Evolutionary conservation across 2,797 vertebrate genomes (phyloP), one percentile per base, ranked within the genome.

Genomic region (Halcyon leucocephala): DNA sequence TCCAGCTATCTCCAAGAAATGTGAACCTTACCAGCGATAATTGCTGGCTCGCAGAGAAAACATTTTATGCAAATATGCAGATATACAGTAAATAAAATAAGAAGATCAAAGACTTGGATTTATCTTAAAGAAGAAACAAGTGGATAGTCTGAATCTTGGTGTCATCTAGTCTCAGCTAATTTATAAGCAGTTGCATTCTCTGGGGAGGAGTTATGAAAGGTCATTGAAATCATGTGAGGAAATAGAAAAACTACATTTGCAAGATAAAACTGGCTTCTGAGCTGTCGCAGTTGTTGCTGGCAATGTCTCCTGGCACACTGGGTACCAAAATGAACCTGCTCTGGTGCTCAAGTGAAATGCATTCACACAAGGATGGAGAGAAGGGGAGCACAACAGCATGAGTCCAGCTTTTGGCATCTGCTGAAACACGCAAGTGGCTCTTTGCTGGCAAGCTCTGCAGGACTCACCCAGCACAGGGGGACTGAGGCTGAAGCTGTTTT

Each of bases 1-100:
- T 88, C 67, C 61, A 74, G 21, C 44, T 83, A 28, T 73, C 67
- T 90, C 41, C 31, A 94, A 93, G 79, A 89, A 87, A 73, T 17
- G 16, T 78, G 44, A 93, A 81, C 57, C 69, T 89, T 51, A 41
- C 42, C 41, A 82, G 41, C 60, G 67, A 80, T 72, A 89, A 90
- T 52, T 78, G 33, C 39, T 78, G 66, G 39, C 64, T 97, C 7
- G 2, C 31, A 92, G 62, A 90, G 58, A 82, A 86, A 94, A 89
- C 14, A 24, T 28, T 94, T 86, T 35, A 95, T 86, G 37, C 51
- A 79, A 90, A 89, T 0, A 10, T 82, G 46, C 41, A 85, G 44
- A 82, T 82, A 70, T 37, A 82, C 6, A 33, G 67, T 86, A 94
- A 96, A 93, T 86, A 93, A 94, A 95, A 94, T 65, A 87, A 86